A percentile compares a stretch with the other conserved stretches of the same genome.
phyloP scores from a whole-genome alignment of 2,113 vertebrate species.

The Xiphophorus hellerii region DNA sequence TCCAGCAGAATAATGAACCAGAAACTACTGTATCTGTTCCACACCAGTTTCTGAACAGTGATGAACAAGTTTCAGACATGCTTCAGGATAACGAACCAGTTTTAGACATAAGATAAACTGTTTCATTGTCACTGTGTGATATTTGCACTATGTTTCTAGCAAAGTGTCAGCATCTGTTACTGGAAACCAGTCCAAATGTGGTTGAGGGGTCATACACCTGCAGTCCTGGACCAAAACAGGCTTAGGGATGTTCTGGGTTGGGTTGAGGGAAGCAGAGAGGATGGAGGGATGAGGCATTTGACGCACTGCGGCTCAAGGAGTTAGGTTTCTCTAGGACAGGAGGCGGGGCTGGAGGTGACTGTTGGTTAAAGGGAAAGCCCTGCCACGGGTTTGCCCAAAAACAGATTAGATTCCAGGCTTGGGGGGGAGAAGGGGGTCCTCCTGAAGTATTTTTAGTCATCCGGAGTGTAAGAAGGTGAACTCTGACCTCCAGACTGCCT shows the following conservation, averaged over 20 bases:
- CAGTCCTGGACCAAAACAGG: not conserved
- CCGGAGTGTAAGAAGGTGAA: conserved; percentile 18
- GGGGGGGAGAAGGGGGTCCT: conserved; percentile 20
- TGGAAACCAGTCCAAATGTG: not conserved
- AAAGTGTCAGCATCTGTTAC: not conserved
- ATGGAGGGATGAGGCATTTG: not conserved
- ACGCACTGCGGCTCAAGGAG: conserved; percentile 14
- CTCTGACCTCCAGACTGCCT: conserved; percentile 33
- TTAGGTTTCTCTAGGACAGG: conserved; percentile 1
- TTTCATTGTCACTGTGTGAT: not conserved
- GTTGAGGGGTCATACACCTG: not conserved
- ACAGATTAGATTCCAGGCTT: conserved; percentile 66
- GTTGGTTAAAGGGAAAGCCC: conserved; percentile 46
- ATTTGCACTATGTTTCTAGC: not conserved
- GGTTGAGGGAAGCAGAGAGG: not conserved
- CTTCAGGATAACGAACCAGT: not conserved
- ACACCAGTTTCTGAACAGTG: not conserved
- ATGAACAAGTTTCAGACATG: not conserved
- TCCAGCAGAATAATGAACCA: too few species aligned
- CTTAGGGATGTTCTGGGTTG: not conserved
- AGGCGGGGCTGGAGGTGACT: conserved; percentile 4
- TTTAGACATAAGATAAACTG: too few species aligned
- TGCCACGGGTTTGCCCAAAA: conserved; percentile 59
- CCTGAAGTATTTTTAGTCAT: conserved; percentile 32
- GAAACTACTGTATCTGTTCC: not conserved